Base-by-base conservation (phyloP, 1,140 invertebrate genomes). In the Steinernema khuongi region DNA sequence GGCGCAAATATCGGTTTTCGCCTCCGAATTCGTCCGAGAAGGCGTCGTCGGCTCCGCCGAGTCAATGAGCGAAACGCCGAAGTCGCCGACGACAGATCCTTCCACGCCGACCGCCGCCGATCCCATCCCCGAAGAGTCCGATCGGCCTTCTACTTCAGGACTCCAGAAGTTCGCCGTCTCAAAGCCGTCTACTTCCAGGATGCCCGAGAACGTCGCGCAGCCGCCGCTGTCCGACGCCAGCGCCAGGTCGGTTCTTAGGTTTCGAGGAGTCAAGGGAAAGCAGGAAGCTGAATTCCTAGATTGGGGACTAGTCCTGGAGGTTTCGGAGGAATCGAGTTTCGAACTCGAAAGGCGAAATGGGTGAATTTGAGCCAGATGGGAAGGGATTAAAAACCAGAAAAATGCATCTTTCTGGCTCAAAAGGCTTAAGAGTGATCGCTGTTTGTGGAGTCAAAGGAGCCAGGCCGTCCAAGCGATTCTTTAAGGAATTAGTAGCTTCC, bases 1-100 rank as follows among this genome's bases (percentile, higher is more conserved):
- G n/a, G n/a, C n/a, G n/a, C n/a, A 60, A 60, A 60, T 60, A 60
- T 60, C 50, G 50, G 50, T 14, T 60, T 60, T 60, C 19, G 14
- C 50, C 7, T 4, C 50, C 7, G 7, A 14, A 22, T 14, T 4
- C 50, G 7, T 4, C 7, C 19, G 26, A 41, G 36, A 41, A n/a
- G 7, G 36, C 36, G n/a, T 41, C 36, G 36, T n/a, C 36, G 36
- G 36, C n/a, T 41, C 36, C 36, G 36, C 36, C 36, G 36, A 60
- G 50, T 22, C 50, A 60, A 60, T 60, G 50, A 60, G 50, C 50
- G 50, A 60, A 60, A 60, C 50, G 50, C 50, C 50, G 7, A 60
- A 60, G n/a, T 7, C 50, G 50, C 26, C 19, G 50, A 14, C 50
- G 22, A 60, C 7, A 7, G 36, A 26, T 7, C 50, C 50, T 14